phyloP scores from a whole-genome alignment of 2,888 invertebrate species.

The Drosophila multiciliata region DNA sequence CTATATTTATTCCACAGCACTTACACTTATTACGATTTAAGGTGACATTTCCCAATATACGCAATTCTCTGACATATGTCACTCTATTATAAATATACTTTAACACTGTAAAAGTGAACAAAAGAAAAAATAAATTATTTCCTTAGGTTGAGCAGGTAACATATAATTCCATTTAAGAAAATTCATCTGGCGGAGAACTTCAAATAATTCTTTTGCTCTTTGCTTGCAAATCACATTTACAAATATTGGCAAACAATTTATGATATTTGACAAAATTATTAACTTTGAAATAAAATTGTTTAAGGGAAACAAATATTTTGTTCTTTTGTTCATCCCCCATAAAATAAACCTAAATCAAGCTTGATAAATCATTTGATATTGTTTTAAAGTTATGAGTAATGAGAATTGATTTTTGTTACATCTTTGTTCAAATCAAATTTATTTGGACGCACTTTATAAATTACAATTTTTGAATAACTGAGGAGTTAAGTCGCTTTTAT shows the following conservation, averaged over 20 bases:
- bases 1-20: constrained; percentile 32
- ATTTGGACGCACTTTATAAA: neutral
- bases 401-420: neutral
- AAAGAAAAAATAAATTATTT: constrained; percentile 3
- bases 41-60: constrained; percentile 17
- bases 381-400: neutral
- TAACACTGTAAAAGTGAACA: neutral
- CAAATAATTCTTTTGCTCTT: neutral
- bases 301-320: neutral
- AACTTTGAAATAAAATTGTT: neutral
- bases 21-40: constrained; percentile 65
- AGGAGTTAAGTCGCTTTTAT: neutral
- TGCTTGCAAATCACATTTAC: neutral
- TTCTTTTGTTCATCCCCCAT: neutral
- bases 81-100: constrained; percentile 10
- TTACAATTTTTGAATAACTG: neutral
- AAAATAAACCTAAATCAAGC: neutral
- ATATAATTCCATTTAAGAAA: neutral
- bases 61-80: neutral
- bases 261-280: neutral
- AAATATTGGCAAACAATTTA: neutral
- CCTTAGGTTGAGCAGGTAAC: neutral
- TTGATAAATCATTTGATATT: neutral
- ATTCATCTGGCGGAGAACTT: neutral
- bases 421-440: neutral